These are phyloP conservation scores for Xylophagus ater DNA, from an alignment of 2,888 invertebrate species.

Conservation along the genomic window DNA sequence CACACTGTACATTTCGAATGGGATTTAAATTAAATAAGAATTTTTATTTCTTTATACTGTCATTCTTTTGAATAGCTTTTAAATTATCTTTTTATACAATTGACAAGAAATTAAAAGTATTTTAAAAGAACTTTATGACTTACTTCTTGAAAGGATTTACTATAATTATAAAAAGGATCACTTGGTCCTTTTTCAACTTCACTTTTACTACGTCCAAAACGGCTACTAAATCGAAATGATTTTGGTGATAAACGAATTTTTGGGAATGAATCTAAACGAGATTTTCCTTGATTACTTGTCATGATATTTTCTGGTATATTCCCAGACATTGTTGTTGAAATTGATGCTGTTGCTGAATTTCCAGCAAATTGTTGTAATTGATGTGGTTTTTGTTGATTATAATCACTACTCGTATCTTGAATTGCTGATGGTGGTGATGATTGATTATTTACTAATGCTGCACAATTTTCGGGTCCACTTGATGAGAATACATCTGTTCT, in stretches of 20 bases:
- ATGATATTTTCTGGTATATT: background rate
- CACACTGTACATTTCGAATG: too few relatives aligned
- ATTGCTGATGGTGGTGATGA: slow-evolving; percentile 23
- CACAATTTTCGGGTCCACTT: slow-evolving; percentile 28
- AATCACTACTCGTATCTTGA: slow-evolving; percentile 3
- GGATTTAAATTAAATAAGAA: too few relatives aligned
- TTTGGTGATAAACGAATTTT: slow-evolving; percentile 36
- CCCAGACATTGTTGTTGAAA: background rate
- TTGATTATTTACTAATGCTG: slow-evolving; percentile 27
- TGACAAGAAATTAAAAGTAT: too few relatives aligned
- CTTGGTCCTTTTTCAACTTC: slow-evolving; percentile 33
- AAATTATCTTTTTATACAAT: too few relatives aligned
- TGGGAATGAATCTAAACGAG: slow-evolving; percentile 33
- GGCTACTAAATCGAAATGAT: slow-evolving; percentile 35
- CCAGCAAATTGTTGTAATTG: too few relatives aligned
- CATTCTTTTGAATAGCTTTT: too few relatives aligned
- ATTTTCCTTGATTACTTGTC: slow-evolving; percentile 1
- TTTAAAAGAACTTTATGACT: background rate
- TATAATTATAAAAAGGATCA: slow-evolving; percentile 33
- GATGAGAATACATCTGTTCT: slow-evolving; percentile 35
- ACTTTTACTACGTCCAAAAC: slow-evolving; percentile 37
- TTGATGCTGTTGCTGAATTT: too few relatives aligned
- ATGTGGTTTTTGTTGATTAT: too few relatives aligned
- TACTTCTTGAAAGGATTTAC: slow-evolving; percentile 38
- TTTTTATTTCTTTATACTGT: too few relatives aligned